Evolutionary conservation across 2,797 vertebrate species (phyloP), one percentile per base, ranked within the genome.

Genomic region (Sternotherus odoratus): DNA sequence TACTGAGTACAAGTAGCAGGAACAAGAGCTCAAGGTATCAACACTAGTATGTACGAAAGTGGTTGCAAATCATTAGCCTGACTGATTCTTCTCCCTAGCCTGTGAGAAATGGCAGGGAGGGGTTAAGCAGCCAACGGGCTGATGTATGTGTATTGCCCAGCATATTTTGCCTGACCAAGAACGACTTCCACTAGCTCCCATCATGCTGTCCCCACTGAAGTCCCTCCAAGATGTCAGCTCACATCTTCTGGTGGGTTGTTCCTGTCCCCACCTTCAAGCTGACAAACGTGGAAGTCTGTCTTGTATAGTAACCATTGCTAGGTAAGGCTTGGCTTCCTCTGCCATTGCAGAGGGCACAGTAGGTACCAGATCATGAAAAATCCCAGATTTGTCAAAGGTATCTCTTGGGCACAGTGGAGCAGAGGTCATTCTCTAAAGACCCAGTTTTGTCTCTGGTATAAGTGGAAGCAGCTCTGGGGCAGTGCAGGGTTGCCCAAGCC

Each of bases 401-500:
- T 57, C 49, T 23, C 83, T 89, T 56, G 50, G 60, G 86, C 94
- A 82, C 94, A 79, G 83, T 85, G 77, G 93, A 92, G 92, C 88
- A 96, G 92, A 94, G 94, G 88, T 94, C 77, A 1, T 33, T 89
- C 60, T 69, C 63, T 85, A 94, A 90, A 51, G 54, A 26, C 50
- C n/a, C 60, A 19, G 8, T 66, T 66, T 66, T 36, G 87, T 54
- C 63, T 95, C 91, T 97, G 97, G 91, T 95, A 91, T 94, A 97
- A 97, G 56, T 93, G 66, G 80, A 92, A 80, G 90, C 86, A 51
- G 85, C 88, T 82, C 88, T 77, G 77, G 72, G 87, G 79, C 79
- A 79, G 85, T 51, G 60, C 87, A 77, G 51, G 91, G 75, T 85
- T 69, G 13, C 36, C 0, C 0, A 88, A 51, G 13, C 0, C 83